These are phyloP conservation scores for Takifugu rubripes DNA, from an alignment of 2,797 vertebrate genomes.

Conservation along the genomic window DNA sequence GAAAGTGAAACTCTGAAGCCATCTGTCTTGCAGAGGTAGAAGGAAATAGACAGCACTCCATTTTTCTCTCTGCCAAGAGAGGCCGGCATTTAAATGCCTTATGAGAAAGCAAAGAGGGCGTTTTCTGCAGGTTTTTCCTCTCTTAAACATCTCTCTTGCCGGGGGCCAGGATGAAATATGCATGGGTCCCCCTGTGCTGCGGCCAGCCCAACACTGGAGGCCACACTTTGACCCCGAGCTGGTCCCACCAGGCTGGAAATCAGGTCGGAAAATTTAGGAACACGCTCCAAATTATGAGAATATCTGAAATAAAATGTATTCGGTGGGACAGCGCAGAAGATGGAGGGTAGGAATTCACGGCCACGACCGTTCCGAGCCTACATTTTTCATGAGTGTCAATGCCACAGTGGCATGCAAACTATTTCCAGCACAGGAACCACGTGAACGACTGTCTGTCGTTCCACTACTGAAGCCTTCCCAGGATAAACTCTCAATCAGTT, in stretches of 20 bases:
- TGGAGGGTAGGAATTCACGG: conserved; percentile 8
- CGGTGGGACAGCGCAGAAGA: conserved; percentile 5
- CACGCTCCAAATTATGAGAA: neutral
- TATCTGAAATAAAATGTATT: conserved; percentile 10
- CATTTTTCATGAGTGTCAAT: conserved; percentile 27
- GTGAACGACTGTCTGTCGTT: conserved; percentile 1
- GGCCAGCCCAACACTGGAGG: conserved; percentile 37
- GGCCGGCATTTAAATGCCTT: neutral
- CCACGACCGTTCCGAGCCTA: conserved; percentile 21
- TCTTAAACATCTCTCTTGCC: conserved; percentile 40
- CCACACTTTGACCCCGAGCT: conserved; percentile 48
- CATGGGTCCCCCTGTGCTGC: conserved; percentile 54
- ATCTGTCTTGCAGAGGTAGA: neutral
- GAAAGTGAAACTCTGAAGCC: neutral
- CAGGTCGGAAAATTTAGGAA: conserved; percentile 11
- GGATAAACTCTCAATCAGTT: too few species aligned
- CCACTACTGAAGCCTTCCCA: too few species aligned
- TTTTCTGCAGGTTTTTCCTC: conserved; percentile 20
- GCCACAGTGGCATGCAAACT: conserved; percentile 13
- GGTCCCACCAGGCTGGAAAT: conserved; percentile 29
- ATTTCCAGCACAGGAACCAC: conserved; percentile 26
- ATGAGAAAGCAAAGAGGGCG: neutral
- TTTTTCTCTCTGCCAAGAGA: neutral
- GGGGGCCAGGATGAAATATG: conserved; percentile 70
- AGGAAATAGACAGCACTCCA: neutral